Base-by-base conservation (phyloP, 2,113 vertebrate species). In the Benitochromis conjunctus region DNA sequence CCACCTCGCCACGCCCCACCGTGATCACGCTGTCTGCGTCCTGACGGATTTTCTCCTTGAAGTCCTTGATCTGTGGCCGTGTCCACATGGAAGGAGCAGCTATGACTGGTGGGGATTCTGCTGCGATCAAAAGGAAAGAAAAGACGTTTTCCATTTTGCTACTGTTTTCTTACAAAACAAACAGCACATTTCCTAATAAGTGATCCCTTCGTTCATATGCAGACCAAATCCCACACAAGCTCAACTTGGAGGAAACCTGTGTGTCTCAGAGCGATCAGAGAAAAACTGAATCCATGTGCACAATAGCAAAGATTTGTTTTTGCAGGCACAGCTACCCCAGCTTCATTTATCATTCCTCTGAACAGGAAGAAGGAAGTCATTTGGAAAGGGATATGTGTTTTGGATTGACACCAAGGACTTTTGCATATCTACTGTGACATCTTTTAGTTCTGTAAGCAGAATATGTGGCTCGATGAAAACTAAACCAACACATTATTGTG, bases 61-160 rank as follows among this genome's bases (percentile, higher is more conserved):
- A 99, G 96, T 99, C 99, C 94, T 96, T 99, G 91, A 99, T 99
- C 93, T 99, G 99, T 3, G 99, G 99, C 6, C 99, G 96, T 2
- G 98, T 99, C 99, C 99, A 99, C 99, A 99, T 99, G 8, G 99
- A 99, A 3, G 99, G 99, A 14, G 99, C 98, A 48, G 98, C 98
- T 11, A 99, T 98, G 64, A 98, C 97, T 19, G 98, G 97, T 74
- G 98, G 94, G 74, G 97, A 96, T 87, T 99, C 98, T 96, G 92
- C 84, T 81, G 84, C 62, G 24, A 79, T 19, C 5, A 21, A 71
- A 26, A 83, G 55, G 13, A 6, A 74, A 6, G 34, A 53, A 82
- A 16, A 83, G 4, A 60, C 34, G 8, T 51, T 16, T 64, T 13
- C 79, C 14, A 56, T 66, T 43, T 48, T 36, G 41, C 13, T 56